phyloP scores from a whole-genome alignment of 2,113 vertebrate species.

The Lamprotornis superbus region DNA sequence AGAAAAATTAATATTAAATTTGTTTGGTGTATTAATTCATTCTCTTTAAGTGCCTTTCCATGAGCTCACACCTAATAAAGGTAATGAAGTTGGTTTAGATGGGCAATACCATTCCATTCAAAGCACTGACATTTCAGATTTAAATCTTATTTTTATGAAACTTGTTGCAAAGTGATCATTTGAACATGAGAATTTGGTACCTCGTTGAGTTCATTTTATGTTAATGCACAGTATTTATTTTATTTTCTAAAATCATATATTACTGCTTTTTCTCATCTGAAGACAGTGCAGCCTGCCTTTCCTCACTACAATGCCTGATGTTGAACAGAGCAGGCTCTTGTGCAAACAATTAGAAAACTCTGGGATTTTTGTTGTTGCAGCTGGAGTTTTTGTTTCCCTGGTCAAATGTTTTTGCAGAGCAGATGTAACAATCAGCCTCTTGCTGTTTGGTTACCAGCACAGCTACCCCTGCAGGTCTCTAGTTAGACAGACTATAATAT shows the following conservation, averaged over 20 bases:
- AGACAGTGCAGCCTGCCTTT: not conserved
- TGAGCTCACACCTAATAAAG: not conserved
- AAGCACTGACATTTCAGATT: not conserved
- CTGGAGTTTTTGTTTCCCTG: not conserved
- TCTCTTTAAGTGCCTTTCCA: not conserved
- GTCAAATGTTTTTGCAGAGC: not conserved
- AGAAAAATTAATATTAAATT: not conserved
- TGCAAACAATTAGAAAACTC: not conserved
- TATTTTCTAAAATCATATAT: not conserved
- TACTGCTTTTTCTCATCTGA: not conserved
- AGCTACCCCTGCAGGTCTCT: not conserved
- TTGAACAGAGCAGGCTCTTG: not conserved
- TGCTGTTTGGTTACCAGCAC: not conserved
- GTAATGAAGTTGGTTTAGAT: not conserved
- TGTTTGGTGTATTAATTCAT: not conserved
- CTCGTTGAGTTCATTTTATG: not conserved
- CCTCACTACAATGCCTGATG: not conserved
- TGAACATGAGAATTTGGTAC: not conserved
- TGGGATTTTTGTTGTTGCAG: not conserved
- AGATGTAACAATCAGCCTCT: not conserved
- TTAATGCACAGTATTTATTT: not conserved
- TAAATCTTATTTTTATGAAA: not conserved
- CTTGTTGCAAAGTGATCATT: not conserved
- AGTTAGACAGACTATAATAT: not conserved
- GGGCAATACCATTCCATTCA: not conserved